Base-by-base conservation (phyloP, 2,888 invertebrate species). In the Oscheius onirici region DNA sequence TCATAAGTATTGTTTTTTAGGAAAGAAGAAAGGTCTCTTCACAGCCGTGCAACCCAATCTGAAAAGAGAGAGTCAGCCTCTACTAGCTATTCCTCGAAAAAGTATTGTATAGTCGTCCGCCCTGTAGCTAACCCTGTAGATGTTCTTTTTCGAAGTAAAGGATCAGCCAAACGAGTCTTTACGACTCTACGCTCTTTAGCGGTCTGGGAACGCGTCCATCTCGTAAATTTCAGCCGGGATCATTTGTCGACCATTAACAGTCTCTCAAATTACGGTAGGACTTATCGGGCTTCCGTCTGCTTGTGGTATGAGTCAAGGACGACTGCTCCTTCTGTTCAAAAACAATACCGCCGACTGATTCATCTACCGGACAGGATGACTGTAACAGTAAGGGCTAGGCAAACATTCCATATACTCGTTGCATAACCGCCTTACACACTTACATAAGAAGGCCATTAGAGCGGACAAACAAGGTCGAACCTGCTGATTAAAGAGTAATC, bases 171-270 rank as follows among this genome's bases (percentile, higher is more conserved):
- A 22, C n/a, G 49, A 10, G 49, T 49, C 49, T 63, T 63, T 63
- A 63, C 49, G 63, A 63, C 46, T 46, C 15, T 46, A 63, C 63
- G 63, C 49, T 49, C 26, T 63, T 63, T 63, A 63, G 63, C 61
- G 44, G 17, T 44, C 34, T 34, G 28, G 26, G 63, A 46, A 17
- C 46, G 63, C 28, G 49, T 41, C 34, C 46, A 49, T 63, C 46
- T 63, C 63, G 28, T 63, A 63, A 63, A 63, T 63, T 63, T 63
- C 63, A 34, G 46, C 63, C 13, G 46, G 46, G 44, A 49, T 63
- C 63, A 49, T 63, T 63, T 63, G 24, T 46, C 13, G 49, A 22
- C 46, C 63, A 24, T 63, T 63, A 63, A 24, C 46, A 63, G 34
- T 63, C n/a, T 26, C 26, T 63, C 49, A 63, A 41, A 10, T 13